Base-by-base conservation (phyloP, 1,140 invertebrate species). In the Drosophila biarmipes region DNA sequence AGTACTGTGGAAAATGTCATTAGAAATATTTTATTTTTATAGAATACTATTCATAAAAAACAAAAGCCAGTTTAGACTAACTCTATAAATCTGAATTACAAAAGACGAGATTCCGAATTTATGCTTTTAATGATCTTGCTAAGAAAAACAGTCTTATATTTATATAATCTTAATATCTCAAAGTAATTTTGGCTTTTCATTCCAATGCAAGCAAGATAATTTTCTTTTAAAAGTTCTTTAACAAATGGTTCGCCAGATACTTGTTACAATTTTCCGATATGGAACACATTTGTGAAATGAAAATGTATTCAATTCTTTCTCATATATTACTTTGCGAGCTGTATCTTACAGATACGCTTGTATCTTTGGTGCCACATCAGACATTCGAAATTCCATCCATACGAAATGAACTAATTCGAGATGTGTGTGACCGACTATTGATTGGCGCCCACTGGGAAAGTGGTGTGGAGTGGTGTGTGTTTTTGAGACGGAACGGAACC, bases 341-440 rank as follows among this genome's bases (percentile, higher is more conserved):
- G 27, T 64, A 40, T 64, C 59, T 67, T 42, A 52, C 35, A 37
- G 38, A 68, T 46, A 31, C 38, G 17, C 34, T 38, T 37, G 31
- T 68, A 43, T 53, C 40, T 34, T 66, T 31, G 59, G 34, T 38
- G 57, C 29, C 43, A n/a, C 64, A 53, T 67, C 46, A 29, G 49
- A 40, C 62, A 68, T 67, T 54, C 48, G 21, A 67, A 67, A 67
- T 69, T 48, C 40, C 49, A 69, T 54, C 40, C 66, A 69, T 56
- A 61, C 68, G 71, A 62, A 73, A 53, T 61, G 55, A 71, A 71
- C 68, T 71, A 72, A 72, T 72, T 71, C 42, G 68, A 63, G 73
- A 73, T 73, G 69, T 73, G 35, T 73, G 71, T 59, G 69, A 53
- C 45, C 45, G 42, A 48, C 69, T 63, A 73, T 73, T 72, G 69